Conservation (phyloP, 2,797 vertebrate species). For the Enteromius mattozi region DNA sequence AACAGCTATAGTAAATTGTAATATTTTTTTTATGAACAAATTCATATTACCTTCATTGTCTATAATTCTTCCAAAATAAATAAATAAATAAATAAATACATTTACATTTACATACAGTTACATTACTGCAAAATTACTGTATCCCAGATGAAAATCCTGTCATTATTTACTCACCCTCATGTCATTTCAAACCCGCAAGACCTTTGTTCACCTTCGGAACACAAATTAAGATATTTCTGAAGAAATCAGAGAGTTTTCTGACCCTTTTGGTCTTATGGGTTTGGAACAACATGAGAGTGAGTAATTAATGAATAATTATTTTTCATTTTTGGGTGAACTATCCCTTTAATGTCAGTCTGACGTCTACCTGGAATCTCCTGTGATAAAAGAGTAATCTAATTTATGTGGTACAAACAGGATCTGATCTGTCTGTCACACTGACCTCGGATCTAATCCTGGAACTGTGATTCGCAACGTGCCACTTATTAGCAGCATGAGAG, state of each 20-base stretch:
- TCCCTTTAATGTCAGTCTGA: not conserved
- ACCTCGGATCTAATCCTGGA: slow-evolving; percentile 9
- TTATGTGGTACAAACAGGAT: not conserved
- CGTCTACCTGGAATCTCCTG: not conserved
- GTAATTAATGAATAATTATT: too few species aligned
- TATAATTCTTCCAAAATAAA: not conserved
- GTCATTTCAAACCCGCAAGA: not conserved
- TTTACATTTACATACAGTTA: not conserved
- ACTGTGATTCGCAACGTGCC: not conserved
- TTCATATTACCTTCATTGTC: too few species aligned
- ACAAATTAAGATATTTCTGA: not conserved
- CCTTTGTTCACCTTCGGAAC: too few species aligned
- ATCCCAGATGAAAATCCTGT: too few species aligned
- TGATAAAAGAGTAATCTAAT: not conserved
- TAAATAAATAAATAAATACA: too few species aligned
- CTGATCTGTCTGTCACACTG: not conserved
- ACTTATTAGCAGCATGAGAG: slow-evolving; percentile 11
- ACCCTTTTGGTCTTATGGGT: not conserved
- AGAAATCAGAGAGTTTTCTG: not conserved
- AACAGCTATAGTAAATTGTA: not conserved
- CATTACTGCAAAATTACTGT: not conserved
- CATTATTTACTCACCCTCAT: too few species aligned
- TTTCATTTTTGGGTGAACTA: too few species aligned
- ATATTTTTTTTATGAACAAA: not conserved
- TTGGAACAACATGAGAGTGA: too few species aligned